Conservation (phyloP, 1,140 invertebrate species). For the Megalopta genalis region DNA sequence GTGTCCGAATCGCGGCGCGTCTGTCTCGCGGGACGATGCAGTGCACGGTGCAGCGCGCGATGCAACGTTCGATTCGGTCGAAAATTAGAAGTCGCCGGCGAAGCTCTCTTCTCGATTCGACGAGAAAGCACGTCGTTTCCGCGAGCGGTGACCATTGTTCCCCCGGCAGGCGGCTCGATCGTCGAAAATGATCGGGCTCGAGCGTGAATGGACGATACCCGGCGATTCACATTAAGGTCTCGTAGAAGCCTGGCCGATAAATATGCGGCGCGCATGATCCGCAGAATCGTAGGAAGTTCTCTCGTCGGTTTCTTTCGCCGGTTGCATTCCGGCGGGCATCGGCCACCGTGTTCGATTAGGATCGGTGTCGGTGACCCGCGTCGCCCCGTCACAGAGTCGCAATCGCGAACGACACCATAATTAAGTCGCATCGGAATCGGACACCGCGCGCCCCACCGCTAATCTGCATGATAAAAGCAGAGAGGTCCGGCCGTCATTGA, state of each 20-base stretch:
- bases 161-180: not conserved
- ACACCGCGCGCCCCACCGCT: conserved; percentile 18
- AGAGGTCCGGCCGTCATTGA: conserved; percentile 39
- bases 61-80: too few relatives aligned
- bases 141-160: too few relatives aligned
- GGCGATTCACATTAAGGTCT: conserved; percentile 43
- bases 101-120: too few relatives aligned
- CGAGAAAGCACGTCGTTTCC: not conserved
- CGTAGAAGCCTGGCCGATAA: conserved; percentile 23
- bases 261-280: conserved; percentile 30
- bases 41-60: too few relatives aligned
- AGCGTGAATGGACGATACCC: conserved; percentile 5
- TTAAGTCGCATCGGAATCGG: conserved; percentile 48
- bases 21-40: too few relatives aligned
- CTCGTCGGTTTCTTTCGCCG: conserved; percentile 14
- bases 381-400: conserved; percentile 20
- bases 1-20: too few relatives aligned
- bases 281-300: conserved; percentile 28
- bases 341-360: conserved; percentile 2
- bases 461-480: conserved; percentile 52
- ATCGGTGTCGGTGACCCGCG: conserved; percentile 56
- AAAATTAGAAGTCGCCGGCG: too few relatives aligned
- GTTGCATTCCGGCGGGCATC: conserved; percentile 7
- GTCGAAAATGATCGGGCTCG: not conserved
- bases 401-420: conserved; percentile 40